Conservation (phyloP, 1,140 invertebrate genomes). For the Anadara kagoshimensis region DNA sequence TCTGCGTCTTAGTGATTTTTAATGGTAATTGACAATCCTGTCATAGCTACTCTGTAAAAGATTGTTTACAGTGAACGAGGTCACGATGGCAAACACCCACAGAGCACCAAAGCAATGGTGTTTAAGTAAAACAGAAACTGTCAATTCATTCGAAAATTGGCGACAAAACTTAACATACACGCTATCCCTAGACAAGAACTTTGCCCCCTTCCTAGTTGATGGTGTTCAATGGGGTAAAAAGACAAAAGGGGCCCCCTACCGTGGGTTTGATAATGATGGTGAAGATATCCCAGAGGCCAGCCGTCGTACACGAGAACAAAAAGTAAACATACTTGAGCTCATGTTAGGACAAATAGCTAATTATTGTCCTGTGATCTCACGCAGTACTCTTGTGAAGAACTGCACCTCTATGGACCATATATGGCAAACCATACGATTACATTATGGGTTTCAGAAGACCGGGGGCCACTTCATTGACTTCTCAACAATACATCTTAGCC, state of each 20-base stretch:
- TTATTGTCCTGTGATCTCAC: conserved; percentile 34
- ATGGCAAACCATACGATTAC: conserved; percentile 36
- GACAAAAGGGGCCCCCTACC: conserved; percentile 3
- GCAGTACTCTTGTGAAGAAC: conserved; percentile 40
- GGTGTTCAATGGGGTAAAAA: conserved; percentile 19
- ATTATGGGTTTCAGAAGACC: conserved; percentile 39
- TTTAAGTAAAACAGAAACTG: conserved; percentile 25
- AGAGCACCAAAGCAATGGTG: conserved; percentile 35
- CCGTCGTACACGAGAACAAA: conserved; percentile 30
- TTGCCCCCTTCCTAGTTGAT: conserved; percentile 6
- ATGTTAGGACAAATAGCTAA: conserved; percentile 49
- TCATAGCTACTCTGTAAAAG: not conserved
- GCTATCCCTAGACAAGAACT: conserved; percentile 22
- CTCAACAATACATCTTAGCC: conserved; percentile 32
- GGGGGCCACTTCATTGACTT: conserved; percentile 34
- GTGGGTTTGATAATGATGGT: conserved; percentile 29
- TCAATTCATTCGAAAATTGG: conserved; percentile 37
- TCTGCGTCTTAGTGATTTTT: not conserved
- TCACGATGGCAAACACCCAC: conserved; percentile 14
- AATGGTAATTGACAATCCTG: not conserved
- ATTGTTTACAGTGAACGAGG: not conserved
- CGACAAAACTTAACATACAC: conserved; percentile 22
- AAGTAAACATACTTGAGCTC: conserved; percentile 33
- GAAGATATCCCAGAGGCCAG: conserved; percentile 18
- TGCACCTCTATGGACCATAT: conserved; percentile 44